These are phyloP conservation scores for Macroglossus sobrinus DNA, from an alignment of 2,113 vertebrate species.

Conservation along the genomic window DNA sequence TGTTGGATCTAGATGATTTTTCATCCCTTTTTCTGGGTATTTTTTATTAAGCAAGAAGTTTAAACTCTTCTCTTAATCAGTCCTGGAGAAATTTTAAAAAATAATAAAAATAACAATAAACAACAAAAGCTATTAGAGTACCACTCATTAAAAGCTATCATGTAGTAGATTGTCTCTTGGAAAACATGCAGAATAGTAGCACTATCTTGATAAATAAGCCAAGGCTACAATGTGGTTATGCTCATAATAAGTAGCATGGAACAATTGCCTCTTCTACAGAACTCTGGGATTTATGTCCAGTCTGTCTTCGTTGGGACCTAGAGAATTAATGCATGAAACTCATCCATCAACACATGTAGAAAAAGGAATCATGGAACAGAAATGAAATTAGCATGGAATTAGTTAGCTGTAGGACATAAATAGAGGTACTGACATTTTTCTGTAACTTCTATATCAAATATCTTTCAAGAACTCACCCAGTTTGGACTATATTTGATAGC, in stretches of 20 bases:
- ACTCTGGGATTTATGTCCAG: conserved; percentile 46
- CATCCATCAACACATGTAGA: conserved; percentile 33
- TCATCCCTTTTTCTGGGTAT: neutral
- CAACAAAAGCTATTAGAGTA: neutral
- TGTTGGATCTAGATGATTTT: neutral
- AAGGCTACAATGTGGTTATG: conserved; percentile 34
- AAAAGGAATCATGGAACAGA: neutral
- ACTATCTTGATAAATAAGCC: conserved; percentile 52
- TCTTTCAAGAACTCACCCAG: conserved; percentile 37
- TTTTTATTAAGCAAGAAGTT: neutral
- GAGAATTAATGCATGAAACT: conserved; percentile 70
- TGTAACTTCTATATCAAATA: conserved; percentile 23
- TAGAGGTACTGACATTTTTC: conserved; percentile 11
- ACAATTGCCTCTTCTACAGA: conserved; percentile 18
- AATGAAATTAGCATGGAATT: conserved; percentile 56
- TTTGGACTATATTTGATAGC: neutral
- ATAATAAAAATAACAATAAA: conserved; percentile 11
- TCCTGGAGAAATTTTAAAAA: neutral
- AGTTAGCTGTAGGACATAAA: conserved; percentile 61
- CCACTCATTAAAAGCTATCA: neutral
- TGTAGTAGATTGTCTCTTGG: neutral
- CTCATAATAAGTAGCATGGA: conserved; percentile 58
- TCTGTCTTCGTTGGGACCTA: conserved; percentile 9
- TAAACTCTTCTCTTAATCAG: neutral
- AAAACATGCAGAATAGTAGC: neutral